Evolutionary conservation across 2,113 vertebrate genomes (phyloP).

Genomic region (Neomonachus schauinslandi): DNA sequence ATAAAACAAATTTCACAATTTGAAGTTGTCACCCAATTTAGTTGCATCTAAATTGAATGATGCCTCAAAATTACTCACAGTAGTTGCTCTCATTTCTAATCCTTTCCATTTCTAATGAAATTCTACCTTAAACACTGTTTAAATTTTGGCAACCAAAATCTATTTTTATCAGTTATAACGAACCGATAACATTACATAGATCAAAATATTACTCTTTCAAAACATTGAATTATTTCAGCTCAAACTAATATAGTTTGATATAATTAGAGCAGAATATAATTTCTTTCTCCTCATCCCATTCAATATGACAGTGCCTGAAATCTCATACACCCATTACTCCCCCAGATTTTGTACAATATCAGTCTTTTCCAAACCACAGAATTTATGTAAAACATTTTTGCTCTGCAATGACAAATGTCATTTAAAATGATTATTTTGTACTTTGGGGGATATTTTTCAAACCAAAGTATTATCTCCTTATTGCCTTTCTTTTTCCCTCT

Average conservation of each 20-base stretch:
- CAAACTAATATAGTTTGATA: slow-evolving; percentile 45
- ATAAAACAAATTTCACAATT: not conserved
- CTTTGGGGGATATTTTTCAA: not conserved
- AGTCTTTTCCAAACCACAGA: slow-evolving; percentile 26
- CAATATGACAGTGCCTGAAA: slow-evolving; percentile 62
- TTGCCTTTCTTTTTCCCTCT: not conserved
- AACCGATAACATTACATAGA: slow-evolving; percentile 44
- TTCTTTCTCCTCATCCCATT: slow-evolving; percentile 68
- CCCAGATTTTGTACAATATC: slow-evolving; percentile 40
- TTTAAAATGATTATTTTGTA: not conserved
- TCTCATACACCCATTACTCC: slow-evolving; percentile 52
- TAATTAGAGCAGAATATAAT: slow-evolving; percentile 67
- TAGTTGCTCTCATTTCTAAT: not conserved
- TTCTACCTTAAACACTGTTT: slow-evolving; percentile 27
- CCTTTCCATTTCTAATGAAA: slow-evolving; percentile 55
- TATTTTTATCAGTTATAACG: slow-evolving; percentile 55
- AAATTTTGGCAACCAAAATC: slow-evolving; percentile 52
- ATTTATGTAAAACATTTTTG: slow-evolving; percentile 49
- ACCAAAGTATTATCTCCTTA: not conserved
- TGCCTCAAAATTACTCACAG: not conserved
- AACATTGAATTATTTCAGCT: slow-evolving; percentile 67
- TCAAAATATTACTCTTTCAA: slow-evolving; percentile 69
- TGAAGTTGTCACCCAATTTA: not conserved
- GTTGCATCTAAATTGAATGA: not conserved
- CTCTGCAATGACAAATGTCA: not conserved